These are phyloP conservation scores for Melanargia galathea DNA, from an alignment of 2,888 invertebrate genomes.

Conservation along the genomic window DNA sequence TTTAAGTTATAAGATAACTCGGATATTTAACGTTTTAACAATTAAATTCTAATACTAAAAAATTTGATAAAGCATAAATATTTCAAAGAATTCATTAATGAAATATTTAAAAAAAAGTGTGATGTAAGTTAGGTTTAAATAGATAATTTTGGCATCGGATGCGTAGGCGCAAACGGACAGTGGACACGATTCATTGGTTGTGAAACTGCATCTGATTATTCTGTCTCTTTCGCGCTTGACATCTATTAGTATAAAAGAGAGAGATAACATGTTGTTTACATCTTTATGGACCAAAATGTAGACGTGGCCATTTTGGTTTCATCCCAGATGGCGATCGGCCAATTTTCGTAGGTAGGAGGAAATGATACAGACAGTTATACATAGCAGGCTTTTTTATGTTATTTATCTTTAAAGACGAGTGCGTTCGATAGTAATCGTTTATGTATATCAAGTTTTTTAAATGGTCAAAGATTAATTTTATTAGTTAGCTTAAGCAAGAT, in stretches of 20 bases:
- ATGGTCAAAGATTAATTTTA: conserved; percentile 12
- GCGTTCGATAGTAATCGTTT: conserved; percentile 28
- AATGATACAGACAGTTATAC: conserved; percentile 61
- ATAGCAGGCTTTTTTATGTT: conserved; percentile 62
- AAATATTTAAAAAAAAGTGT: not conserved
- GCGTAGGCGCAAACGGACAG: conserved; percentile 71
- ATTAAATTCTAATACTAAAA: not conserved
- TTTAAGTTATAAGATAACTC: conserved; percentile 40
- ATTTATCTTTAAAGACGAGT: conserved; percentile 54
- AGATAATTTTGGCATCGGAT: conserved; percentile 60
- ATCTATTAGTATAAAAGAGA: conserved; percentile 46
- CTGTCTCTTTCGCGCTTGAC: conserved; percentile 57
- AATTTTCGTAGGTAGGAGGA: conserved; percentile 77
- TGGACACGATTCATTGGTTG: conserved; percentile 78
- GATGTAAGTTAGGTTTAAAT: conserved; percentile 20
- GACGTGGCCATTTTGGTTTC: conserved; percentile 75
- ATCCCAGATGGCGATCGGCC: conserved; percentile 68
- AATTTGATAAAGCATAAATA: not conserved
- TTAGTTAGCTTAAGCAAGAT: not conserved
- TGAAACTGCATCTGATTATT: conserved; percentile 58
- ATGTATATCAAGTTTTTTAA: conserved; percentile 28
- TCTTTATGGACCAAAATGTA: conserved; percentile 69
- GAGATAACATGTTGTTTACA: conserved; percentile 65
- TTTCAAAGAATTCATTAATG: not conserved
- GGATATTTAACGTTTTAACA: conserved; percentile 12